Conservation (phyloP, 2,113 vertebrate genomes). For the human (Homo sapiens) region DNA sequence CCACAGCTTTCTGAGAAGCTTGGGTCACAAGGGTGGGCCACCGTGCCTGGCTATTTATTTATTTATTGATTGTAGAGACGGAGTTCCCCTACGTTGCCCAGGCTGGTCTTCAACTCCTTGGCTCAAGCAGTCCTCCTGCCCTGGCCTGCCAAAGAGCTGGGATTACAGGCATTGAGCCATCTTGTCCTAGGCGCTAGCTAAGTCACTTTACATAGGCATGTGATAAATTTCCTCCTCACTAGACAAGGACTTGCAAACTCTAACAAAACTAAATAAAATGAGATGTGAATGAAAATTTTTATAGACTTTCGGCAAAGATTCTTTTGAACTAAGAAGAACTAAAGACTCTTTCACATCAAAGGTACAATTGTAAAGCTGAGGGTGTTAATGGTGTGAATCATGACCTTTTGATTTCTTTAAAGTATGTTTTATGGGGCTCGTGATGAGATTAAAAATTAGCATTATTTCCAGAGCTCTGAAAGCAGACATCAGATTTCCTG, state of each 20-base stretch:
- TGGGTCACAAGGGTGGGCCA: too few relatives aligned
- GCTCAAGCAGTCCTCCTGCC: too few relatives aligned
- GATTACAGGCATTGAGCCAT: too few relatives aligned
- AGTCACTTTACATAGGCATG: neutral
- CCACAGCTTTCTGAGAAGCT: too few relatives aligned
- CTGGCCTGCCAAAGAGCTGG: too few relatives aligned
- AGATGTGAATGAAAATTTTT: neutral
- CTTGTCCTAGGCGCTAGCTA: neutral
- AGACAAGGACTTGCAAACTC: neutral
- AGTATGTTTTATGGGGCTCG: neutral
- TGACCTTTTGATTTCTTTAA: conserved; percentile 41
- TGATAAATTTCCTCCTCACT: neutral
- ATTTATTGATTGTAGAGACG: too few relatives aligned
- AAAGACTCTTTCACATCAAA: neutral
- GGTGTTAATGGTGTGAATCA: conserved; percentile 9
- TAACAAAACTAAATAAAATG: neutral
- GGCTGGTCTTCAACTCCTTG: too few relatives aligned
- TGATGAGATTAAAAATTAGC: conserved; percentile 49
- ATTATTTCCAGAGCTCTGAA: conserved; percentile 63
- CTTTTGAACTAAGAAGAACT: conserved; percentile 30
- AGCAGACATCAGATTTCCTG: neutral
- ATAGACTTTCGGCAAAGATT: conserved; percentile 5
- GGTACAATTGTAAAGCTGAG: neutral
- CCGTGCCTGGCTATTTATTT: too few relatives aligned
- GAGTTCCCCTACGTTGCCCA: too few relatives aligned